These are phyloP conservation scores for Lasiurus cinereus DNA, from an alignment of 2,113 vertebrate species.

Conservation along the genomic window DNA sequence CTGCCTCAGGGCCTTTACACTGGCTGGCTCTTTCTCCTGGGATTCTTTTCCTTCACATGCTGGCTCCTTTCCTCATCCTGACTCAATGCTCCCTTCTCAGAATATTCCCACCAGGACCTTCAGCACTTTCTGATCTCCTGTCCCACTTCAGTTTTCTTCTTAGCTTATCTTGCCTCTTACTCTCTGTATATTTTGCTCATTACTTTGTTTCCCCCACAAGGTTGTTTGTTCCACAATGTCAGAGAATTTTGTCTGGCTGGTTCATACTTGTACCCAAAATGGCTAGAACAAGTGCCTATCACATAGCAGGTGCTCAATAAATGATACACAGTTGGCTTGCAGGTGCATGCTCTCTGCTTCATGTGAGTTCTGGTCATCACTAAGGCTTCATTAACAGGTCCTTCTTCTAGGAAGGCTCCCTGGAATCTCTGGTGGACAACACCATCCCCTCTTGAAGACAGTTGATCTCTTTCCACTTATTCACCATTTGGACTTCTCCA, in stretches of 20 bases:
- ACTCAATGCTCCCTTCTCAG: neutral
- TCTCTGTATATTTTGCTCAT: neutral
- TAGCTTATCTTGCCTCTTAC: neutral
- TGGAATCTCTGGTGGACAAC: neutral
- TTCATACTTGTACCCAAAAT: neutral
- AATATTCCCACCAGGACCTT: neutral
- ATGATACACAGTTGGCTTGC: neutral
- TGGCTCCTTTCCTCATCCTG: neutral
- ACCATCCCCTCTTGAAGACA: neutral
- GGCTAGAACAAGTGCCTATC: neutral
- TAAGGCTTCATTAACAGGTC: neutral
- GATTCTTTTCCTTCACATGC: neutral
- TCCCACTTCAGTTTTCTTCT: neutral
- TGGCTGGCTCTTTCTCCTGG: no score
- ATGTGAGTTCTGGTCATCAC: neutral
- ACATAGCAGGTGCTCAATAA: neutral
- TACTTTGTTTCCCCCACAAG: neutral
- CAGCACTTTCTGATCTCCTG: neutral
- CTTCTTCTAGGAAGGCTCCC: neutral
- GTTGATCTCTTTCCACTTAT: neutral
- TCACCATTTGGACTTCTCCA: neutral
- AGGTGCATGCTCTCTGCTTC: neutral
- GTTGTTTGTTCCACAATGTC: neutral
- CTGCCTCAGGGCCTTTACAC: neutral
- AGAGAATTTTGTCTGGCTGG: neutral